Conservation (phyloP, 2,888 invertebrate genomes). For the Lasioglossum lativentre region DNA sequence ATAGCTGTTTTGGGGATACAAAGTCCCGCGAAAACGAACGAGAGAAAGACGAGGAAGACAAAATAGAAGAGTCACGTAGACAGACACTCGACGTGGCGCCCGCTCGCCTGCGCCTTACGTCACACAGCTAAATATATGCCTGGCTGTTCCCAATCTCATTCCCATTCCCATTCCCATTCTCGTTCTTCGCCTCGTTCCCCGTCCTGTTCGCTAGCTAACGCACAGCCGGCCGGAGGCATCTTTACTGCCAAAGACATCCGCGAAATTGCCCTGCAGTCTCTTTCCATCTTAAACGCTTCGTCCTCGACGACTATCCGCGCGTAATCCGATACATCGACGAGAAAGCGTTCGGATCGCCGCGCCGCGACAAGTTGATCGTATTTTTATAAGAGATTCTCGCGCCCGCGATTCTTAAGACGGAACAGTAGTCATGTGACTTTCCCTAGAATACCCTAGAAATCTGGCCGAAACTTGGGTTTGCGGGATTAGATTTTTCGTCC, state of each 20-base stretch:
- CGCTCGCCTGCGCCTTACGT: constrained; percentile 72
- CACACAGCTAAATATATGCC: constrained; percentile 76
- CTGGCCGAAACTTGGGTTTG: no score
- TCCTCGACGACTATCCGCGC: background rate
- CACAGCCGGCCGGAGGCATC: constrained; percentile 38
- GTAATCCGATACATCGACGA: background rate
- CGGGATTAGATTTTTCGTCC: no score
- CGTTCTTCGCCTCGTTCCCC: constrained; percentile 71
- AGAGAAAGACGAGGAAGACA: background rate
- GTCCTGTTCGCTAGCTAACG: constrained; percentile 55
- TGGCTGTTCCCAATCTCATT: constrained; percentile 74
- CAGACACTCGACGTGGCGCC: constrained; percentile 69
- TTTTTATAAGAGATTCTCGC: background rate
- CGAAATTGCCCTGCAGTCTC: constrained; percentile 31
- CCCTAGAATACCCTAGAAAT: no score
- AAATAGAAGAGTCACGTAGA: constrained; percentile 56
- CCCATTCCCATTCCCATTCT: constrained; percentile 64
- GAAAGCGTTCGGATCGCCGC: background rate
- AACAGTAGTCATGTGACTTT: no score
- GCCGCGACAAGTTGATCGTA: background rate
- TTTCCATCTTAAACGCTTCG: constrained; percentile 26
- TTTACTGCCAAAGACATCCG: constrained; percentile 61
- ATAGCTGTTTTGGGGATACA: constrained; percentile 20
- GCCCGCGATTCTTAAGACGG: background rate
- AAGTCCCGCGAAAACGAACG: constrained; percentile 13